Conservation (phyloP, 1,140 invertebrate species). For the Amphibalanus amphitrite region DNA sequence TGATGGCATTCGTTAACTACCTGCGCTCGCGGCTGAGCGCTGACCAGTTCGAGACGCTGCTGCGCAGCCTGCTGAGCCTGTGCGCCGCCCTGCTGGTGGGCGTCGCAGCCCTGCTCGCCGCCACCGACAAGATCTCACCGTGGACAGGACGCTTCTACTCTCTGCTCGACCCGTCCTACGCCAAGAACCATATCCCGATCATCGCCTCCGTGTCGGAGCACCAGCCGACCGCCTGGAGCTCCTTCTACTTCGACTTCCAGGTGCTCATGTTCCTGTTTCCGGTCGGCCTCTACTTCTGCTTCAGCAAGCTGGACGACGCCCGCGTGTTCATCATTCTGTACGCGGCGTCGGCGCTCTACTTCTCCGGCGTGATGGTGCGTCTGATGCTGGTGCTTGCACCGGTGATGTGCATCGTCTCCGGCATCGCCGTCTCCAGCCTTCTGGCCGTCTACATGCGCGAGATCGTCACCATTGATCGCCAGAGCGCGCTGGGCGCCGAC, state of each 20-base stretch:
- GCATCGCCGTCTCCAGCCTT: constrained; percentile 78
- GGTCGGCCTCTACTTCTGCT: constrained; percentile 89
- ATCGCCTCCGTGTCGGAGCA: constrained; percentile 97
- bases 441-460: constrained; percentile 82
- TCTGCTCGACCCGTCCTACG: constrained; percentile 89
- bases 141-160: constrained; percentile 99
- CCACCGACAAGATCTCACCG: constrained; percentile 79
- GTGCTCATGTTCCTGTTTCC: constrained; percentile 90
- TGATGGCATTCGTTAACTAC: constrained; percentile 81
- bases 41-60: constrained; percentile 73
- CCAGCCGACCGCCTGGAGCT: constrained; percentile 96
- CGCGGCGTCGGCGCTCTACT: constrained; percentile 93
- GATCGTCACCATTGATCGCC: constrained; percentile 34
- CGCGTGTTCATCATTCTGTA: constrained; percentile 97
- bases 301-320: constrained; percentile 77
- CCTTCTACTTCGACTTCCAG: constrained; percentile 94
- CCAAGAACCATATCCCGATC: constrained; percentile 98
- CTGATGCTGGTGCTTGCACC: constrained; percentile 93
- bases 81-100: constrained; percentile 41
- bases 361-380: constrained; percentile 97
- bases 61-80: constrained; percentile 40
- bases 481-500: constrained; percentile 10
- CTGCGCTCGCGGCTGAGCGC: constrained; percentile 36
- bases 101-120: constrained; percentile 50
- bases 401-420: constrained; percentile 92